Base-by-base conservation (phyloP, 2,888 invertebrate species). In the Erebia aethiops region DNA sequence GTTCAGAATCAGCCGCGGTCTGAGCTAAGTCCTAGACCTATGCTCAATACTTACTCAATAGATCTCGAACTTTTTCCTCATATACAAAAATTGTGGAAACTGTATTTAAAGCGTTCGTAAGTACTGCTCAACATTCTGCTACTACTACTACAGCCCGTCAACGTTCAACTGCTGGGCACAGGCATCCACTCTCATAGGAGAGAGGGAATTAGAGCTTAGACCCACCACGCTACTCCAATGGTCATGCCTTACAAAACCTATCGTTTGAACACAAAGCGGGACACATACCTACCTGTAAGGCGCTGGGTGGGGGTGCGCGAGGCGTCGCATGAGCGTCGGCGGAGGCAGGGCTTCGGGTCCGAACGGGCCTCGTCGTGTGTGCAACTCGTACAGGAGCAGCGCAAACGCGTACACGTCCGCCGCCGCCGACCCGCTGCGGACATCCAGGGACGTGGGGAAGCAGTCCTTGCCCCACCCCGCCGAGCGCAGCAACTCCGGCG, bases 321-420 rank as follows among this genome's bases (percentile, higher is more conserved):
- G 85, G 74, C 93, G 94, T 67, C 95, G 94, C 62, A 96, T 85
- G 73, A 96, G 94, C 76, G 85, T 74, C 79, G 97, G 96, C 76
- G 96, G 94, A 0, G 96, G 94, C 0, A 95, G 95, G 1, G 96
- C 93, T 77, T 94, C 95, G 14, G 94, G 94, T 0, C 98, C 98
- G 82, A 97, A 98, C 0, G 98, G 98, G 0, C 98, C 98, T 73
- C 96, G 95, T 0, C 98, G 93, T 14, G 97, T 96, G 83, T 98
- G 96, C 77, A 98, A 94, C 89, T 98, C 98, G 85, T 97, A 98
- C 61, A 99, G 91, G 65, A 98, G 95, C 64, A 98, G 96, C 0
- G 96, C 97, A 85, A 99, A 98, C 1, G 97, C 97, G 85, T 97
- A 98, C 54, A 97, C 95, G 84, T 98, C 98, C 0, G 97, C 97